Evolutionary conservation across 2,797 vertebrate species (phyloP).

Genomic region (Morelia viridis): DNA sequence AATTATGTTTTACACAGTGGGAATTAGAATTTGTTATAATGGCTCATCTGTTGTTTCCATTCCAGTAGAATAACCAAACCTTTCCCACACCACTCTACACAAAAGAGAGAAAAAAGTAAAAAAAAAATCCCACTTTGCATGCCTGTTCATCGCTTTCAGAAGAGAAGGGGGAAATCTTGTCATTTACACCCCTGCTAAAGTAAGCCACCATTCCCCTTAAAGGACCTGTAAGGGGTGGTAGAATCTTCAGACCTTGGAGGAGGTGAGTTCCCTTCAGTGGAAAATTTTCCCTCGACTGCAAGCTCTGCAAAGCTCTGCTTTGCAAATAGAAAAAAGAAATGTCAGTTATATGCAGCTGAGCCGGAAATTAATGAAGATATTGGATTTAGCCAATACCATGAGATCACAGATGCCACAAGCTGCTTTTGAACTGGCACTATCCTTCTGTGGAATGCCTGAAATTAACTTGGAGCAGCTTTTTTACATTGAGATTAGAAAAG

Average conservation of each 20-base stretch:
- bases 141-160: not conserved
- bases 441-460: not conserved
- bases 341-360: not conserved
- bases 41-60: not conserved
- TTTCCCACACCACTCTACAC: not conserved
- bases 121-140: not conserved
- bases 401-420: not conserved
- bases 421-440: not conserved
- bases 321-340: not conserved
- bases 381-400: not conserved
- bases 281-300: not conserved
- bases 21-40: not conserved
- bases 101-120: not conserved
- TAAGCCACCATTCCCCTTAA: not conserved
- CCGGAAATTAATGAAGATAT: not conserved
- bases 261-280: not conserved
- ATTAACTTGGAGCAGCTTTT: not conserved
- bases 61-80: not conserved
- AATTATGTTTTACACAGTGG: not conserved
- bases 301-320: no score
- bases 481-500: not conserved
- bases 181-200: not conserved
- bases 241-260: not conserved
- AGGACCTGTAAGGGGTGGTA: no score
- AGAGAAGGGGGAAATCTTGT: not conserved